phyloP scores from a whole-genome alignment of 2,113 vertebrate genomes.

The Nothoprocta pentlandii region DNA sequence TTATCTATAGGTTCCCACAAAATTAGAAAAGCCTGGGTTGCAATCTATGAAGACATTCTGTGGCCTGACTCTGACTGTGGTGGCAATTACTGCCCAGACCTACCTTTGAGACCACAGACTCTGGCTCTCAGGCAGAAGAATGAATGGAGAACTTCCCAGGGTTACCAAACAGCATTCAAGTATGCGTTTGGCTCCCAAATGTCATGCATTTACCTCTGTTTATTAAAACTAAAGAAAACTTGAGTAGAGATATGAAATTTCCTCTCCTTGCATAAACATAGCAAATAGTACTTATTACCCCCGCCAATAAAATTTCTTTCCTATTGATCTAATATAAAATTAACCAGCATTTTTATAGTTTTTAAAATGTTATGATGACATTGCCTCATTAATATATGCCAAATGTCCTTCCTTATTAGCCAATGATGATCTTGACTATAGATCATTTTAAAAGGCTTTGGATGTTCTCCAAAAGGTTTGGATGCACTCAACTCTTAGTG shows the following conservation, averaged over 20 bases:
- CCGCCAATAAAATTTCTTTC: not conserved
- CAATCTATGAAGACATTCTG: too few species aligned
- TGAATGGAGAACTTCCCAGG: not conserved
- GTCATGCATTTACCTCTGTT: not conserved
- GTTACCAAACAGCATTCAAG: not conserved
- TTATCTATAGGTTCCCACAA: too few species aligned
- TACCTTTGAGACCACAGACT: not conserved
- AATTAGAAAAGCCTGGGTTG: too few species aligned
- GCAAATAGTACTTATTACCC: not conserved
- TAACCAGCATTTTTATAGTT: not conserved
- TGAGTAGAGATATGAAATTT: not conserved
- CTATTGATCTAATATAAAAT: not conserved
- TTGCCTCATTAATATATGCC: not conserved
- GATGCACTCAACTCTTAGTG: not conserved
- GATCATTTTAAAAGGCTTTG: not conserved
- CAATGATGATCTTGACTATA: not conserved
- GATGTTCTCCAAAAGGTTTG: not conserved
- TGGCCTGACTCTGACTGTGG: too few species aligned
- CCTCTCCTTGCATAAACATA: not conserved
- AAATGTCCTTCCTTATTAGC: not conserved
- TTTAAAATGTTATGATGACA: not conserved
- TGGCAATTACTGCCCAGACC: not conserved
- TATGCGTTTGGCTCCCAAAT: not conserved
- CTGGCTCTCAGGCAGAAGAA: not conserved
- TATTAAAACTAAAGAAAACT: not conserved